phyloP scores from a whole-genome alignment of 2,888 invertebrate species.

The Sinhomidia bicolor region DNA sequence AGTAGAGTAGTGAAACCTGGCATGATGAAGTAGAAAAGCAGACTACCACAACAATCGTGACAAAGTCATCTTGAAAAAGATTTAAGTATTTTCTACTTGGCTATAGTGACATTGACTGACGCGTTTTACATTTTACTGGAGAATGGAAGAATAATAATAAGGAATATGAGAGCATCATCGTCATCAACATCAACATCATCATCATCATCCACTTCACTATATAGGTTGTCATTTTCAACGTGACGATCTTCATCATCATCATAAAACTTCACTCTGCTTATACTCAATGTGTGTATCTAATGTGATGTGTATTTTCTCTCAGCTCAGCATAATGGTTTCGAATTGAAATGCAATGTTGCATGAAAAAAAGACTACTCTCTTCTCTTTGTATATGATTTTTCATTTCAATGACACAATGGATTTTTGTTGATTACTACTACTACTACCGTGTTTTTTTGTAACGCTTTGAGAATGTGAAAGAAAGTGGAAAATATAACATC shows the following conservation, averaged over 20 bases:
- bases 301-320: background rate
- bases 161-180: background rate
- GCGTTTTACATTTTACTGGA: slow-evolving; percentile 12
- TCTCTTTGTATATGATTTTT: slow-evolving; percentile 1
- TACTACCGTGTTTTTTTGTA: slow-evolving; percentile 14
- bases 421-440: slow-evolving; percentile 23
- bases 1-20: background rate
- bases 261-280: background rate
- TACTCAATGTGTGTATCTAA: background rate
- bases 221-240: background rate
- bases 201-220: background rate
- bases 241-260: background rate
- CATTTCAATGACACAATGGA: background rate
- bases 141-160: background rate
- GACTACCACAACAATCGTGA: slow-evolving; percentile 51
- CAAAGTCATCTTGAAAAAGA: slow-evolving; percentile 60
- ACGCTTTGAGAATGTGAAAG: background rate
- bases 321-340: slow-evolving; percentile 17
- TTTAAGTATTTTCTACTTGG: slow-evolving; percentile 47
- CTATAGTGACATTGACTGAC: slow-evolving; percentile 45
- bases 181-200: background rate
- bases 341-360: slow-evolving; percentile 15
- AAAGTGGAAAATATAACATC: background rate
- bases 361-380: background rate
- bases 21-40: background rate